phyloP scores from a whole-genome alignment of 2,113 vertebrate genomes.

The Ploceus nigricollis region DNA sequence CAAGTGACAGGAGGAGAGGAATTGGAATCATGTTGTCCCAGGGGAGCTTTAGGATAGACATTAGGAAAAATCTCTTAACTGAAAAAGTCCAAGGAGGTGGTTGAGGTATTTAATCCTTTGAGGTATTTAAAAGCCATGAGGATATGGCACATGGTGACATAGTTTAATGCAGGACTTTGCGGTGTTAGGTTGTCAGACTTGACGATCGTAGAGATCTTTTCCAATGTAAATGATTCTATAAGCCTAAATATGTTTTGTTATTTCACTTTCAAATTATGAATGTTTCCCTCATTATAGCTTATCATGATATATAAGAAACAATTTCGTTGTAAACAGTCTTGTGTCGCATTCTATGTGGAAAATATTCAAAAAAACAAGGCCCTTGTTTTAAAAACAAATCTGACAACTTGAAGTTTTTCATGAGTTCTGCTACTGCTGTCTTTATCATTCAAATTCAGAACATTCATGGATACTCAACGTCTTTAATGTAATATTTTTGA shows the following conservation, averaged over 20 bases:
- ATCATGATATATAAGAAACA: slow-evolving; percentile 77
- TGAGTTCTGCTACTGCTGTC: neutral
- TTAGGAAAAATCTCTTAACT: neutral
- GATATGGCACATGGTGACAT: no score
- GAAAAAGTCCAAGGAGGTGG: neutral
- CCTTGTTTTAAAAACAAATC: slow-evolving; percentile 51
- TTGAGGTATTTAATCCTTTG: neutral
- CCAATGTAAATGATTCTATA: accelerated
- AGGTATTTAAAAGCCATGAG: neutral
- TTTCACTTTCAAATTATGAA: slow-evolving; percentile 79
- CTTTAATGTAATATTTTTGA: neutral
- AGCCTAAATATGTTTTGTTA: slow-evolving; percentile 64
- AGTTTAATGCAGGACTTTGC: neutral
- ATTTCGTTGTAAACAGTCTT: slow-evolving; percentile 73
- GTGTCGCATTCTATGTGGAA: slow-evolving; percentile 51
- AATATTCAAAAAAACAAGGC: slow-evolving; percentile 43
- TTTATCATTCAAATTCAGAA: neutral
- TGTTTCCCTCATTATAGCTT: slow-evolving; percentile 71
- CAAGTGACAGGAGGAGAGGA: neutral
- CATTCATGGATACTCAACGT: neutral
- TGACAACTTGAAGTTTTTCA: neutral
- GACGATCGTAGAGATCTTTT: accelerated
- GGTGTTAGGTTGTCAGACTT: neutral
- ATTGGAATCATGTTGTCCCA: neutral
- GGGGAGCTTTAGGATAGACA: neutral